Base-by-base conservation (phyloP, 2,888 invertebrate species). In the Alentia gelatinosa region DNA sequence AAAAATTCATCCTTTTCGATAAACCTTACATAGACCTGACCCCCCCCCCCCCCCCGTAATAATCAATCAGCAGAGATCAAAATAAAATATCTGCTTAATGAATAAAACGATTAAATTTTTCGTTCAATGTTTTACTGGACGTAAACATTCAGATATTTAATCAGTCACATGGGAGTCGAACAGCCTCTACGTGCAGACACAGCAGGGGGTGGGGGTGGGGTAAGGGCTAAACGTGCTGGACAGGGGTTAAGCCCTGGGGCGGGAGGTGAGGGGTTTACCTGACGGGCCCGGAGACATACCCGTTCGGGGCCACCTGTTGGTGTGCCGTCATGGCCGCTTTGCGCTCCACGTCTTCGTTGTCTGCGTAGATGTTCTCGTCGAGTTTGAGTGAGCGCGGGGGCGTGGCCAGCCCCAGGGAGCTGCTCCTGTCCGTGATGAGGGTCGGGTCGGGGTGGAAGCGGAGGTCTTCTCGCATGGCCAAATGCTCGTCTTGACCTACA, bases 331-430 rank as follows among this genome's bases (percentile, higher is more conserved):
- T 23, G 19, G 75, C 26, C 42, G 33, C 50, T 42, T 74, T 79
- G 89, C 4, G 91, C 93, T 90, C 90, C 23, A 90, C n/a, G 26
- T 37, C 47, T 3, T 30, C 47, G 86, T 5, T 47, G n/a, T n/a
- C 30, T 0, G 47, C 12, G 89, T 89, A 89, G 63, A 63, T 63
- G 37, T 89, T 35, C 56, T 98, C 98, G 94, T 98, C 98, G 90
- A 99, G 97, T 19, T 98, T 98, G 90, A 99, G 97, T 33, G 98
- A 97, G 94, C 98, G 97, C 19, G 99, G 99, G 4, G 99, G 99
- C 33, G 98, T 98, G 96, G 98, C 97, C 86, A 98, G 98, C 92
- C 98, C 97, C 89, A 98, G 97, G 96, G 97, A 97, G 30, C 97
- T 97, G 15, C 37, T 26, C 15, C 39, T 23, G 50, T 97, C 97